Conservation (phyloP, 2,797 vertebrate genomes). For the Eulemur mongoz region DNA sequence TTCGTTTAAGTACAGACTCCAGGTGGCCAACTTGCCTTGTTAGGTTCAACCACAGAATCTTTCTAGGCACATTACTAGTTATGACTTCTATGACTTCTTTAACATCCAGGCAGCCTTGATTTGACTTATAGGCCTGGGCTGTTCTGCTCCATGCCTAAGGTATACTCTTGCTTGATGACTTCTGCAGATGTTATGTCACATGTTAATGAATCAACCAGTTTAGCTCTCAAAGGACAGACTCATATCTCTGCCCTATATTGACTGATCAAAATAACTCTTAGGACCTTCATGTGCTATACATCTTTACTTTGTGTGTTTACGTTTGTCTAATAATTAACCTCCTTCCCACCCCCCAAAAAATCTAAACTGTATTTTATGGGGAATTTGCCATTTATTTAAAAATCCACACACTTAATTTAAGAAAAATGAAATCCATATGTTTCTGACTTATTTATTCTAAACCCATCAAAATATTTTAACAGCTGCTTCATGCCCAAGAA, state of each 20-base stretch:
- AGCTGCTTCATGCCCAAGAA: constrained; percentile 62
- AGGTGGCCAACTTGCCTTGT: neutral
- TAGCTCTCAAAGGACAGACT: neutral
- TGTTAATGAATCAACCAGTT: neutral
- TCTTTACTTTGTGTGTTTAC: neutral
- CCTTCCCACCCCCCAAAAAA: neutral
- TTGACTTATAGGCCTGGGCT: neutral
- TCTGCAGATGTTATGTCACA: neutral
- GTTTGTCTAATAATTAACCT: neutral
- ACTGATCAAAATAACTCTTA: neutral
- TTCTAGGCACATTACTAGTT: neutral
- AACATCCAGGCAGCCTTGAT: neutral
- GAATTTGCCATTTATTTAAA: constrained; percentile 25
- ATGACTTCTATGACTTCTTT: neutral
- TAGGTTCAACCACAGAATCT: neutral
- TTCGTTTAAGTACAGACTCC: no score
- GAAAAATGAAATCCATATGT: constrained; percentile 51
- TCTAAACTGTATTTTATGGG: neutral
- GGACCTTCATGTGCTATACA: accelerated
- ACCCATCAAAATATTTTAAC: constrained; percentile 71
- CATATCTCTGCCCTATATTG: accelerated
- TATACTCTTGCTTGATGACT: accelerated
- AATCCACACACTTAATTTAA: neutral
- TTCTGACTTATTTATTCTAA: constrained; percentile 63
- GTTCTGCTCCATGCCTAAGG: neutral